Percentiles rank a stretch among this genome's conserved stretches.
Evolutionary conservation across 1,140 invertebrate genomes (phyloP).

Genomic region (Drosophila dunni): DNA sequence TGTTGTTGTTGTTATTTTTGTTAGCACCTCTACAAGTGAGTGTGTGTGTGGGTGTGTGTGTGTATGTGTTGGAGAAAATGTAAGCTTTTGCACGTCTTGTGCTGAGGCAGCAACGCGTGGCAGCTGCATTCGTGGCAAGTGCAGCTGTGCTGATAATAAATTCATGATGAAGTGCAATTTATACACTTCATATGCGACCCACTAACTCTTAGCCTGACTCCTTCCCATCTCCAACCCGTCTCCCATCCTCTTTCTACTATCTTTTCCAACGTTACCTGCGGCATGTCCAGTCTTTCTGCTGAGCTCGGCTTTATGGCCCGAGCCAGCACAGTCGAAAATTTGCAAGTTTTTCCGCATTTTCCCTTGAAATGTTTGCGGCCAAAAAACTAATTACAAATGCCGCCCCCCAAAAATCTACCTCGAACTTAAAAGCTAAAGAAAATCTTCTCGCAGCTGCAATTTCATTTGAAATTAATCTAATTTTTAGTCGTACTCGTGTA

Average conservation of each 20-base stretch:
- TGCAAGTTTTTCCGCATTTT: slow-evolving; percentile 46
- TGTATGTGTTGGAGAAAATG: slow-evolving; percentile 34
- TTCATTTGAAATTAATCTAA: slow-evolving; percentile 79
- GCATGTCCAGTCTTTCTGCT: slow-evolving; percentile 53
- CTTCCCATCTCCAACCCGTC: too few relatives aligned
- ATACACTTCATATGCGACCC: slow-evolving; percentile 77
- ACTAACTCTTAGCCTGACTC: not conserved
- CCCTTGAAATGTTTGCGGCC: slow-evolving; percentile 64
- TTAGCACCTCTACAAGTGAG: slow-evolving; percentile 46
- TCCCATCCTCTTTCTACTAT: not conserved
- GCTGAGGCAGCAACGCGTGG: slow-evolving; percentile 67
- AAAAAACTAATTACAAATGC: slow-evolving; percentile 73
- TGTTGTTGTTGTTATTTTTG: slow-evolving; percentile 25
- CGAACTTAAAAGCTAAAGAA: slow-evolving; percentile 28
- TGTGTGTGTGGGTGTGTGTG: slow-evolving; percentile 37
- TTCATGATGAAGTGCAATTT: slow-evolving; percentile 82
- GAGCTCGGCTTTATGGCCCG: slow-evolving; percentile 52
- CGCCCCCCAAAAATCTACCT: slow-evolving; percentile 6
- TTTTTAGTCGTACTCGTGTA: slow-evolving; percentile 45
- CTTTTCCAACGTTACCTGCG: slow-evolving; percentile 1
- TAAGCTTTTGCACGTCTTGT: slow-evolving; percentile 65
- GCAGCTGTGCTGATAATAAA: slow-evolving; percentile 79
- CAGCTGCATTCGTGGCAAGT: slow-evolving; percentile 71
- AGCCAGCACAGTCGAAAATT: slow-evolving; percentile 23
- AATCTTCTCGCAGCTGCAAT: slow-evolving; percentile 49